Evolutionary conservation across 2,113 vertebrate genomes (phyloP), one percentile per base, ranked within the genome.

Genomic region (Xenopus laevis): DNA sequence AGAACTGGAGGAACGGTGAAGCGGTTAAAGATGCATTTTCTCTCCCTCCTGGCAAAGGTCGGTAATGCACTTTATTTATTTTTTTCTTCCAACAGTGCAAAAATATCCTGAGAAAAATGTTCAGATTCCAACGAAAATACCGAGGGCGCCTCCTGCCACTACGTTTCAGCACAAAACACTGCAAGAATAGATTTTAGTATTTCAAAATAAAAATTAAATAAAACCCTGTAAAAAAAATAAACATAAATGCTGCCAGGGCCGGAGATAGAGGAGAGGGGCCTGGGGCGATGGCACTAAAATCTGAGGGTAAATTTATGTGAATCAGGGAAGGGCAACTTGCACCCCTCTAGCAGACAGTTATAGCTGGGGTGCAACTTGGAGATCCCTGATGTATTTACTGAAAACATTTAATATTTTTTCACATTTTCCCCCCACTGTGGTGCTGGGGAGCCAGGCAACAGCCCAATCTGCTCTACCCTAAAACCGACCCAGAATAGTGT

Each of bases 91-190:
- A 71, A 79, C 87, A 91, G 88, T 84, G 82, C 65, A 83, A 87
- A 86, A 70, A 88, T 89, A 91, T 90, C 89, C 92, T 90, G 92
- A 90, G 91, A 33, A 76, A 92, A 90, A 92, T 87, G 89, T 88
- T 88, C 85, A 84, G 83, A 91, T 86, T 84, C 87, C 70, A 89
- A 90, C 84, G 83, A 86, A 89, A 89, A 80, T 69, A 76, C 64
- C 88, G 68, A 89, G 88, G 91, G 88, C 30, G 33, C 40, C 86
- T 89, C 84, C 80, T 86, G 81, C 88, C 88, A 86, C 78, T 84
- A 83, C 84, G 72, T 84, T 88, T 85, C 87, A 91, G 88, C 88
- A 91, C 88, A 87, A 89, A 92, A 89, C 80, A 87, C 78, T 87
- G 84, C 73, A 86, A 78, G 80, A 84, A 84, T 33, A 33, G 30